These are phyloP conservation scores for Caenorhabditis drosophilae DNA, from an alignment of 2,888 invertebrate species.

Conservation along the genomic window DNA sequence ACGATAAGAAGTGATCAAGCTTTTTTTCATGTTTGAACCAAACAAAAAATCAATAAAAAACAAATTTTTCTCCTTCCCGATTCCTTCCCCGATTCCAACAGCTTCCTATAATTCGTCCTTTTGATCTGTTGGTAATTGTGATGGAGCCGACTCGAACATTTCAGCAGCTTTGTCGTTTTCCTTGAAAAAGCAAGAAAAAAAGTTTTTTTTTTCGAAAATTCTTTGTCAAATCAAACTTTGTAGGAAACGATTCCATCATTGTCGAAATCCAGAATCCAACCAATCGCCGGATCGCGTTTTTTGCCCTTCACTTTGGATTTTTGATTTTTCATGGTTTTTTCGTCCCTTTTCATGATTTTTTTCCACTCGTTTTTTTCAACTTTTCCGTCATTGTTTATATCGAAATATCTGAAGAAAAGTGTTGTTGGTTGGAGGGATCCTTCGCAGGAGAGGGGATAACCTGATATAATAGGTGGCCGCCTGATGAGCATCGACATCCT, in stretches of 20 bases:
- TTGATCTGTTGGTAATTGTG: constrained; percentile 11
- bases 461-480: constrained; percentile 66
- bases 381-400: constrained; percentile 58
- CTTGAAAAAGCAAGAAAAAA: not conserved
- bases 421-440: no score
- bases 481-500: constrained; percentile 64
- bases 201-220: constrained; percentile 1
- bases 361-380: constrained; percentile 54
- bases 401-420: constrained; percentile 66
- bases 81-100: no score
- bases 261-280: constrained; percentile 68
- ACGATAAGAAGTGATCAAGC: constrained; percentile 1
- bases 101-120: constrained; percentile 27
- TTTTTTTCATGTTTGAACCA: not conserved
- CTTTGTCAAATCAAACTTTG: constrained; percentile 35
- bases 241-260: constrained; percentile 66
- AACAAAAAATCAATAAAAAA: no score
- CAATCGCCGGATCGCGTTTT: constrained; percentile 66
- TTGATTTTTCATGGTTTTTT: constrained; percentile 43
- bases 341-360: constrained; percentile 55
- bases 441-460: no score
- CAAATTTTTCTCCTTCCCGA: no score
- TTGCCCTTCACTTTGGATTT: constrained; percentile 47
- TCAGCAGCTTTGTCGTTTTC: constrained; percentile 34
- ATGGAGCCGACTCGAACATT: constrained; percentile 34